Evolutionary conservation across 2,888 invertebrate genomes (phyloP), one percentile per base, ranked within the genome.

Genomic region (Eledona agricola): DNA sequence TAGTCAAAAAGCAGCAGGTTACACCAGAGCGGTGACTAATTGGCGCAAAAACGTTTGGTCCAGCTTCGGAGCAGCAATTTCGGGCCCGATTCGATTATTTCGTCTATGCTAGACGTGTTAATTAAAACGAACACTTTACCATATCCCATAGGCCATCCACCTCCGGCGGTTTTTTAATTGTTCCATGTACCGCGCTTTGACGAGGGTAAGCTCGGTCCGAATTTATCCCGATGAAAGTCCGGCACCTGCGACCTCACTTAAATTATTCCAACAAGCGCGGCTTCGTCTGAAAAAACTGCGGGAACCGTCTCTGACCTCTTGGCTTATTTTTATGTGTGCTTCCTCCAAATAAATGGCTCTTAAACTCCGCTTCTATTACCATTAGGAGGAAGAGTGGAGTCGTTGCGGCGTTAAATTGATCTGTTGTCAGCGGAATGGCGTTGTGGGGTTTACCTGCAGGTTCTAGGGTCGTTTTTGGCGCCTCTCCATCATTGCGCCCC

Each of bases 11-110:
- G 47, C 45, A 51, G 53, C 49, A 43, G 52, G 57, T 57, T 47
- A 42, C 51, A 49, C 55, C 49, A 55, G 58, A 56, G 37, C 34
- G 55, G 58, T 62, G 59, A 62, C 62, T 60, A 62, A 62, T 62
- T 58, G 53, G 38, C 20, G 51, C 52, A 57, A 59, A 61, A 60
- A 53, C 57, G 45, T 20, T 31, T 38, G 42, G 45, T 51, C 46
- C 22, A 50, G 46, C 50, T 51, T 16, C 11, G 26, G 15, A 32
- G 7, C 25, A 55, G 55, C 46, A 55, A 55, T 55, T 55, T 42
- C 34, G 5, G 51, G 51, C 20, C 47, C 42, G 46, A 46, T 55
- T 46, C 51, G 51, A 40, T 51, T 49, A 38, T 45, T 34, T 40
- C 20, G 13, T n/a, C n/a, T n/a, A n/a, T n/a, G n/a, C n/a, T n/a